These are phyloP conservation scores for Grallaria varia DNA, from an alignment of 2,113 vertebrate species.

Conservation along the genomic window DNA sequence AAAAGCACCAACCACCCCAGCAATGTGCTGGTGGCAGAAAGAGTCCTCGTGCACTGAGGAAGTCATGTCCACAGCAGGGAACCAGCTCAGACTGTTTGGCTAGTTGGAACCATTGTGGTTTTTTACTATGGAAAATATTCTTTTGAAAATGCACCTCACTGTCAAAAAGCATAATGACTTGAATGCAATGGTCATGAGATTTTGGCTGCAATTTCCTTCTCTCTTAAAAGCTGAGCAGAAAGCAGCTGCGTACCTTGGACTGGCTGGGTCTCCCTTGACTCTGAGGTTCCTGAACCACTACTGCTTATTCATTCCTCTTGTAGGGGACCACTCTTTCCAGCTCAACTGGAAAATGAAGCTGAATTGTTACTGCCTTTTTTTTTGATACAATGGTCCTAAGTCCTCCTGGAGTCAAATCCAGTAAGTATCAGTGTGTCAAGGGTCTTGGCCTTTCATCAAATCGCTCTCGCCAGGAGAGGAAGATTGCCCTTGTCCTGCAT, in stretches of 20 bases:
- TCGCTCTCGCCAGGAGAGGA: background rate
- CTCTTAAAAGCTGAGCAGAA: slow-evolving; percentile 32
- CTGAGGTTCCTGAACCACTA: background rate
- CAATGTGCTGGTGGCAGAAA: background rate
- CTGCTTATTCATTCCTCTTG: background rate
- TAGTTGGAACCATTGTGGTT: background rate
- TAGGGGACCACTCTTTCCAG: background rate
- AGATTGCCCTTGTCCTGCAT: background rate
- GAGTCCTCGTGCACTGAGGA: background rate
- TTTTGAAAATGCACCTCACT: background rate
- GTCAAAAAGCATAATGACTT: background rate
- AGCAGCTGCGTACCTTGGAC: background rate
- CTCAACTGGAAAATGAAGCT: background rate
- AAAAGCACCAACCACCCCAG: background rate
- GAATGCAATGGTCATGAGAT: slow-evolving; percentile 30
- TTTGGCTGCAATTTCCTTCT: slow-evolving; percentile 57
- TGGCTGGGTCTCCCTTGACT: background rate
- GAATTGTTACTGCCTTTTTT: background rate
- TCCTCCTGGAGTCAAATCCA: background rate
- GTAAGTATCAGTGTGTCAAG: background rate
- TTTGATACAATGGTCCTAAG: background rate
- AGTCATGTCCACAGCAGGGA: background rate
- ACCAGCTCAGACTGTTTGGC: background rate
- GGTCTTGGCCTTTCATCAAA: background rate
- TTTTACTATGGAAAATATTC: background rate